Evolutionary conservation across 2,888 invertebrate genomes (phyloP).

Genomic region (Dynastes hyllus): DNA sequence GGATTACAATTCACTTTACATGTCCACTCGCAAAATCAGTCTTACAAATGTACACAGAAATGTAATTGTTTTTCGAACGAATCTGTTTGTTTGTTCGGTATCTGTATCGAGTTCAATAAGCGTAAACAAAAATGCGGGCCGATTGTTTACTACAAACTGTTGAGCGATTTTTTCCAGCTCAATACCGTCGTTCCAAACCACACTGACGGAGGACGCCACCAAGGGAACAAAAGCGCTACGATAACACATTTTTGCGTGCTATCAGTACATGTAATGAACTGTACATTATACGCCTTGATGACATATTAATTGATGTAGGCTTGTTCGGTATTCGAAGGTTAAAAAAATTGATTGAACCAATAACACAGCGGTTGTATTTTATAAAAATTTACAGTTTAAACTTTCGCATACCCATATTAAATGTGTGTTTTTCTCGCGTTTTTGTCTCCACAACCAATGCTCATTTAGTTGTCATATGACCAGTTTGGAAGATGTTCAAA

Average conservation of each 20-base stretch:
- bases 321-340: background rate
- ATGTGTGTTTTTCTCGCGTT: too few relatives aligned
- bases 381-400: background rate
- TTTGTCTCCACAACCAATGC: too few relatives aligned
- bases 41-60: conserved; percentile 1
- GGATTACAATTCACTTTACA: background rate
- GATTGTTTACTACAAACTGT: conserved; percentile 31
- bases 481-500: too few relatives aligned
- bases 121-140: conserved; percentile 36
- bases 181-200: background rate
- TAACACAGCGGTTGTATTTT: background rate
- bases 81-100: conserved; percentile 24
- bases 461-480: too few relatives aligned
- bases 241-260: conserved; percentile 30
- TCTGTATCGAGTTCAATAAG: conserved; percentile 26
- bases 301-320: conserved; percentile 33
- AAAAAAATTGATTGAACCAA: background rate
- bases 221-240: conserved; percentile 11
- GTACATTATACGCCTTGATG: conserved; percentile 39
- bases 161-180: conserved; percentile 11
- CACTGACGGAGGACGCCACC: background rate
- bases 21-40: conserved; percentile 3
- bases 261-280: conserved; percentile 24
- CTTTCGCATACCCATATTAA: background rate
- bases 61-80: conserved; percentile 19